Percentiles rank a stretch among this genome's conserved stretches.
phyloP scores from a whole-genome alignment of 2,888 invertebrate genomes.

The Deladenus siricidicola region DNA sequence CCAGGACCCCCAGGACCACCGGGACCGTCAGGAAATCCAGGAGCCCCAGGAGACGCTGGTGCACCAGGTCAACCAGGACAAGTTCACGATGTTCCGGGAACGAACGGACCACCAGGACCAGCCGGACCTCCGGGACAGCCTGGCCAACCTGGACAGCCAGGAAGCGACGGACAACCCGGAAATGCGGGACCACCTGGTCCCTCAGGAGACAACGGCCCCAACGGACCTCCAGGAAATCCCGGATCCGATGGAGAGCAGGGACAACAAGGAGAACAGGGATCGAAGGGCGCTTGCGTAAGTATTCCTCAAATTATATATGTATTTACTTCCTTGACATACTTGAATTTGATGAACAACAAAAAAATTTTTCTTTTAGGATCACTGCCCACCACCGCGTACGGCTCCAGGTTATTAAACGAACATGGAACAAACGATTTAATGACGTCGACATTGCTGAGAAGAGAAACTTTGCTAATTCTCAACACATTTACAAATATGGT shows the following conservation, averaged over 20 bases:
- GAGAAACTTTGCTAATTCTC: too few relatives aligned
- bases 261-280: constrained; percentile 19
- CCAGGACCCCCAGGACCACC: constrained; percentile 27
- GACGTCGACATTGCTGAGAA: too few relatives aligned
- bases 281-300: constrained; percentile 15
- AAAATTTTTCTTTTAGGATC: neutral
- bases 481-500: too few relatives aligned
- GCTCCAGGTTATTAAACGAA: neutral
- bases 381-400: neutral
- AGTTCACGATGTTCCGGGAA: constrained; percentile 15
- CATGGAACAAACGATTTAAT: too few relatives aligned
- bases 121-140: constrained; percentile 43
- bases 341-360: too few relatives aligned
- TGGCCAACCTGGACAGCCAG: constrained; percentile 33
- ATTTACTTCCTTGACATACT: too few relatives aligned
- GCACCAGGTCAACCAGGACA: constrained; percentile 27
- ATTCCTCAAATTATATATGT: too few relatives aligned
- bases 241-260: constrained; percentile 23
- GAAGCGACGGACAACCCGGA: constrained; percentile 37
- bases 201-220: constrained; percentile 22
- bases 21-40: constrained; percentile 22
- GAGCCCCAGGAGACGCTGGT: constrained; percentile 28
- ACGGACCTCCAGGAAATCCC: constrained; percentile 27
- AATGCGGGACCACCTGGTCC: constrained; percentile 31
- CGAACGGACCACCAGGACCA: constrained; percentile 21